Evolutionary conservation across 2,113 vertebrate genomes (phyloP), one percentile per base, ranked within the genome.

Genomic region (Notothenia coriiceps): DNA sequence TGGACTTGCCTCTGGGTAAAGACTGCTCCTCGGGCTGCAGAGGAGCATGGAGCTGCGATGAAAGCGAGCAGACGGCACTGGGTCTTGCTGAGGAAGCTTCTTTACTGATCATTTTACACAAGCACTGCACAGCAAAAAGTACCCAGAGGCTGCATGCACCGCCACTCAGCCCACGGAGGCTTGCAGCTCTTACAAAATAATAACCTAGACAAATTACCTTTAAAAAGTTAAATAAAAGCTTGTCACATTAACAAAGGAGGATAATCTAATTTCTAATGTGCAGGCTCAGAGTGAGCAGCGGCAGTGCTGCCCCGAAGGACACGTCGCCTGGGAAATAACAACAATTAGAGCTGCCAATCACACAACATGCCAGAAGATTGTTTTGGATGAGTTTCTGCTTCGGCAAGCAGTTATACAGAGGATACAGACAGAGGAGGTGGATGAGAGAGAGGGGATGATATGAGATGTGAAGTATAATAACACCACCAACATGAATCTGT

Each of bases 291-390:
- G 71, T 56, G 59, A 79, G 66, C 74, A 49, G 64, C 67, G 64
- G 66, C 65, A 35, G 72, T 22, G 6, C 47, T 7, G 49, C 84
- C 78, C 74, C 68, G 69, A 83, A 83, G 87, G 84, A 86, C 85
- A 87, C 66, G 51, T 72, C 66, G 13, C 79, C 7, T 9, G 74
- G 85, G 78, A 86, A 88, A 89, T 78, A 83, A 84, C 83, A 85
- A 84, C 85, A 92, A 93, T 92, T 92, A 90, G 74, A 91, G 83
- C 84, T 86, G 91, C 83, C 93, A 88, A 68, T 94, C 90, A 92
- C 49, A 22, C 57, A 80, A 79, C 91, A 85, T 86, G 91, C 76
- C 85, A 90, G 73, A 81, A 77, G 77, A 86, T 64, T 75, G 35
- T 62, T 86, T 76, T 71, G 74, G 66, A 86, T 77, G 79, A 75